Evolutionary conservation across 2,113 vertebrate species (phyloP), one percentile per base, ranked within the genome.

Genomic region (Lepidothrix coronata): DNA sequence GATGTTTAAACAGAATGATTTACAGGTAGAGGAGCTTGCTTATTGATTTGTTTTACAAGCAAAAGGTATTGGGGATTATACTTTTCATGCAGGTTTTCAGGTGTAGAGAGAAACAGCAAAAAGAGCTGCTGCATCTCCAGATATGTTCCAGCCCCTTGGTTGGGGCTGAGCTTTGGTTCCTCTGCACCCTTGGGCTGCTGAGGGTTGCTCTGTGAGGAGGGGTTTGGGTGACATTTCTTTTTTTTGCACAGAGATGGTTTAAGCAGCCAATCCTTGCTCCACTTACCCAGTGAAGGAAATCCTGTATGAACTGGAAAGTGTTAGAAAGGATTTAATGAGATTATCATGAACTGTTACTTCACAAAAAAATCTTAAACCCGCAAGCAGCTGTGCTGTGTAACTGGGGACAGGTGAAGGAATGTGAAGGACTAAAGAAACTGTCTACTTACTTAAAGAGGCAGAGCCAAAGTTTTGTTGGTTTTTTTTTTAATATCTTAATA

Each of bases 281-380:
- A 18, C 62, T 95, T 33, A 12, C 39, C 35, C 3, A 2, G 74
- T 0, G 15, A 94, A 97, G 92, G 91, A 97, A 96, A 95, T 95
- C 93, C 82, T 97, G 71, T 91, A 63, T 94, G 93, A 96, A 94
- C 97, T 96, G 67, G 88, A 91, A 93, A 98, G 96, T 97, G 95
- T 98, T 97, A 96, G 91, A 97, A 97, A 98, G 95, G 97, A 96
- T 98, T 98, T 97, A 97, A 95, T 92, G 93, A 97, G 97, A 97
- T 95, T 98, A 97, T 98, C 89, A 96, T 97, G 97, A 98, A 97
- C 96, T 97, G 93, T 97, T 98, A 96, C 93, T 98, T 98, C 95
- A 98, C 96, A 75, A 98, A 98, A 91, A 95, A 81, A 86, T 72
- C 51, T 89, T 46, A 76, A 96, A 70, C 96, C 70, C 8, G 0